Evolutionary conservation across 2,113 vertebrate species (phyloP), one percentile per base, ranked within the genome.

Genomic region (Epinephelus cyanopodus): DNA sequence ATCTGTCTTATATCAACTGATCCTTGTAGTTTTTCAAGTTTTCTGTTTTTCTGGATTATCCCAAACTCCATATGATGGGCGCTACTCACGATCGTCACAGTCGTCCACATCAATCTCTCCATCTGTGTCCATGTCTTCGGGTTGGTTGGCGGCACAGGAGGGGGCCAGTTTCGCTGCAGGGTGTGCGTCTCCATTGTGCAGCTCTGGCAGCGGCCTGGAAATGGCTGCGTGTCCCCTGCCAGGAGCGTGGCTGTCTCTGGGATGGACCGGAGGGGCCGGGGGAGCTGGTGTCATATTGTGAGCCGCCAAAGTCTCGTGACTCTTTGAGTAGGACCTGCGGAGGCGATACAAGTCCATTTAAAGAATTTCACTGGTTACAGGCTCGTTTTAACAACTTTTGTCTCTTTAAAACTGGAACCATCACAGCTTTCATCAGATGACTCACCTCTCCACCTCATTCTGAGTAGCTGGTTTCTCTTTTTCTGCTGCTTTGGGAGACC

Each of bases 91-190:
- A 69, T 98, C 97, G 89, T 97, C 97, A 86, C 96, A 95, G 90
- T 97, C 97, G 82, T 99, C 98, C n/a, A 98, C 97, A 74, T 99
- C 97, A 0, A 99, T 98, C 90, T 99, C 98, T 1, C 96, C 96
- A 56, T 98, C 97, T 0, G 97, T 98, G 87, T 99, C 97, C 89
- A 96, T 96, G 61, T 97, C 96, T 2, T 89, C 81, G 0, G 52
- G 62, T 53, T 47, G 65, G 86, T 94, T 73, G 75, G 90, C 79
- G 0, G 86, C 0, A 56, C 75, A 0, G 81, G 18, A 4, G 92
- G 2, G 91, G 37, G 0, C 42, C 0, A 89, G 48, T 72, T 96
- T 97, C 0, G 93, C 87, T 13, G 74, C 45, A 0, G 89, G 82
- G 0, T 95, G 88, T 39, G 78, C 54, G 54, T 97, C 95, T 6